Evolutionary conservation across 1,140 invertebrate species (phyloP).

Genomic region (Ceratina calcarata): DNA sequence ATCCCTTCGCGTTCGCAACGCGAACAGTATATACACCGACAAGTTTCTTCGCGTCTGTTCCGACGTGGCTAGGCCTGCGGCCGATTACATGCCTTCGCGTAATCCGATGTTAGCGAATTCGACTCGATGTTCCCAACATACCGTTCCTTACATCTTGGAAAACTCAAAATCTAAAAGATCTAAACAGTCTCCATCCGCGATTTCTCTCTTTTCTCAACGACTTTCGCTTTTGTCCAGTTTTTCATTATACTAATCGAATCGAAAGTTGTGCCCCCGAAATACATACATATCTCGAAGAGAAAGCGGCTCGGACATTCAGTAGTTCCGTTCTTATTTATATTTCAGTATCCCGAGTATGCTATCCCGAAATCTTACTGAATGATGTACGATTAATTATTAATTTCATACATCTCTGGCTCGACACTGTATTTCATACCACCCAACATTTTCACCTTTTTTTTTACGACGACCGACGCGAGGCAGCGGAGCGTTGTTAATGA

Average conservation of each 20-base stretch:
- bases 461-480: slow-evolving; percentile 59
- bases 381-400: no score
- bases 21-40: slow-evolving; percentile 2
- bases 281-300: no score
- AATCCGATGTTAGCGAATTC: slow-evolving; percentile 68
- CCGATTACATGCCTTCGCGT: slow-evolving; percentile 72
- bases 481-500: slow-evolving; percentile 77
- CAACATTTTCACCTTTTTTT: slow-evolving; percentile 12
- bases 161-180: slow-evolving; percentile 53
- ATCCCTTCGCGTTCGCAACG: slow-evolving; percentile 46
- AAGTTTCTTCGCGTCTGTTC: slow-evolving; percentile 58
- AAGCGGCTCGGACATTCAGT: no score
- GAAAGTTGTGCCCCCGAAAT: background rate
- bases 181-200: slow-evolving; percentile 3
- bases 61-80: slow-evolving; percentile 71
- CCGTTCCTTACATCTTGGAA: slow-evolving; percentile 42
- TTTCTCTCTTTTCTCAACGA: slow-evolving; percentile 21
- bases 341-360: no score
- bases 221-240: slow-evolving; percentile 14
- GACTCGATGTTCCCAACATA: slow-evolving; percentile 32
- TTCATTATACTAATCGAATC: background rate
- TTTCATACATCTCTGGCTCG: slow-evolving; percentile 17
- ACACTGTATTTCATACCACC: no score
- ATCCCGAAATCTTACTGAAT: no score
- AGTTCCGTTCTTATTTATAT: no score